Base-by-base conservation (phyloP, 2,888 invertebrate species). In the Omphaloscelis lunosa region DNA sequence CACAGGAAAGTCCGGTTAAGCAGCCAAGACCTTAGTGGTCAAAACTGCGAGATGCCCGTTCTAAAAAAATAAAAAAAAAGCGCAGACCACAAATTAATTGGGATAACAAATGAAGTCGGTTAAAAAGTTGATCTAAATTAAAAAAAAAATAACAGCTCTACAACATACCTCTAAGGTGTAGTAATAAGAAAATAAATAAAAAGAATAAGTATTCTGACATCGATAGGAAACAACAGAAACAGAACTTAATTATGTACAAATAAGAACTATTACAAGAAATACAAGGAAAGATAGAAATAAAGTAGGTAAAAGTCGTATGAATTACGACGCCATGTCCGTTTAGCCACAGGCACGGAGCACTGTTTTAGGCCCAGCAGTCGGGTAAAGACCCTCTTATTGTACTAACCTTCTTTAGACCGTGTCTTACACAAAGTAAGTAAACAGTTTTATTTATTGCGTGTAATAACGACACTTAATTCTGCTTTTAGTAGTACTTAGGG, bases 381-480 rank as follows among this genome's bases (percentile, higher is more conserved):
- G 17, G 48, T 48, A 17, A 48, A 48, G 75, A 68, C 27, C 41
- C 23, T 56, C 51, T 41, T 70, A 77, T 82, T 82, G 53, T 68
- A 59, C 29, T 65, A 56, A 78, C 65, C 62, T 75, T 75, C 51
- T 66, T 63, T 27, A 34, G 53, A 65, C 61, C 20, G 63, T 63
- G 68, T 85, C 61, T 77, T 56, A 70, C 63, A 63, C 51, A 75
- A 81, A 85, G 70, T 76, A 79, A 77, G 67, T 65, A 68, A 72
- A 78, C 63, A 61, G 53, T 73, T 58, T 85, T 82, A 79, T 86
- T 85, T 86, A 86, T 84, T 58, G 63, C 67, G 51, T 67, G 69
- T 74, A 79, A 87, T 84, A 87, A 81, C 70, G 73, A 79, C 78
- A 85, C 70, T 84, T 61, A 80, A 81, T 65, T 61, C 73, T 80